phyloP scores from a whole-genome alignment of 2,888 invertebrate species.

The Bimastos eiseni region DNA sequence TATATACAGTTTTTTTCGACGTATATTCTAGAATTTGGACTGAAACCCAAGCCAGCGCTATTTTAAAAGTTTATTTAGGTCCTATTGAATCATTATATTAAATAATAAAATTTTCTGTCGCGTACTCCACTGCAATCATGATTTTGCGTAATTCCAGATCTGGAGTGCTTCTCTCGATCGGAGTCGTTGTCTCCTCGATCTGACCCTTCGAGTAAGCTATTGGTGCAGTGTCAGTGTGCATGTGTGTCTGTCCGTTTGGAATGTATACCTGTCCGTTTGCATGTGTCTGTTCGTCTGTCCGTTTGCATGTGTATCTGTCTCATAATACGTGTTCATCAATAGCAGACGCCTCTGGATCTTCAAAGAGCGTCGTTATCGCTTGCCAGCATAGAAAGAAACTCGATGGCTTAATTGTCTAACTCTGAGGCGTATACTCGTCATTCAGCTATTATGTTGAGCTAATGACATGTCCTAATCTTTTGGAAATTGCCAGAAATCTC shows the following conservation, averaged over 20 bases:
- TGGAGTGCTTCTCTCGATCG: no score
- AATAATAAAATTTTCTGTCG: no score
- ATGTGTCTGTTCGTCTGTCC: not conserved
- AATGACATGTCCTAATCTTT: not conserved
- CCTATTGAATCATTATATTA: no score
- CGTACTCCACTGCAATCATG: no score
- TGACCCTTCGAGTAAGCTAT: no score
- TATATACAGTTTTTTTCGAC: no score
- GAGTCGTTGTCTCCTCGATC: no score
- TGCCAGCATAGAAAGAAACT: not conserved
- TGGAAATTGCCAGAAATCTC: slow-evolving; percentile 6
- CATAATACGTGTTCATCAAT: not conserved
- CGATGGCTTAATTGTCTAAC: not conserved
- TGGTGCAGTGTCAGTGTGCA: not conserved
- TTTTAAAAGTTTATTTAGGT: no score
- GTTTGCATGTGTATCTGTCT: not conserved
- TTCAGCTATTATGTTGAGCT: not conserved
- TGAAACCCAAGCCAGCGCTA: no score
- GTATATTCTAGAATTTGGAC: no score
- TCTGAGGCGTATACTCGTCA: not conserved
- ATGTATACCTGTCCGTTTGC: not conserved
- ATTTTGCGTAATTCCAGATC: no score
- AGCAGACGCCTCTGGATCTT: not conserved
- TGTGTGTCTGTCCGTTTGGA: not conserved
- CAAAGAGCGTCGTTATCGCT: not conserved